Conservation (phyloP, 2,113 vertebrate genomes). For the Anthoscopus minutus region DNA sequence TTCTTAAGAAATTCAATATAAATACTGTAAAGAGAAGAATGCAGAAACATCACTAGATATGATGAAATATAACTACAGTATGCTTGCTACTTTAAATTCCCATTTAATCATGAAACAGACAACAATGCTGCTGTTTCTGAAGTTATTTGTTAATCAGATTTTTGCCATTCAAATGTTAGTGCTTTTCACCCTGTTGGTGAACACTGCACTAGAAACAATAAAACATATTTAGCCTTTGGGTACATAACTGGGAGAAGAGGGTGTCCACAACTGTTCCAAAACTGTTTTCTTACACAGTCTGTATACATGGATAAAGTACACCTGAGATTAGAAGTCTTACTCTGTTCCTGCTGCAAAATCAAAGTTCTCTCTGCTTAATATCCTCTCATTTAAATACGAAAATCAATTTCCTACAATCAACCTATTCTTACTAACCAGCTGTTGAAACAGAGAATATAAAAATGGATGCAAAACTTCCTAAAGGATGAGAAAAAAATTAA, state of each 20-base stretch:
- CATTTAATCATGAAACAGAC: neutral
- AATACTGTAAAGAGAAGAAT: neutral
- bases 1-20: neutral
- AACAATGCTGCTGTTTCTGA: neutral
- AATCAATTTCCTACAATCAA: neutral
- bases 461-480: neutral
- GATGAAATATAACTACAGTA: neutral
- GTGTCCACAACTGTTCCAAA: neutral
- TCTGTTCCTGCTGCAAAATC: neutral
- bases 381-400: neutral
- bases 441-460: neutral
- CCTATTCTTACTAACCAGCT: neutral
- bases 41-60: neutral
- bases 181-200: neutral
- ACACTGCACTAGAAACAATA: neutral
- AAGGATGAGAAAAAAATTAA: neutral
- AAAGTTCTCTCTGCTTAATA: neutral
- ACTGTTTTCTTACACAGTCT: neutral
- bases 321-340: neutral
- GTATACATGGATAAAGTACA: neutral
- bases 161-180: neutral
- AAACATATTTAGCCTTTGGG: neutral
- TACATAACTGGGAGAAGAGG: neutral
- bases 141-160: neutral
- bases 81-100: neutral